These are phyloP conservation scores for Chaetops frenatus DNA, from an alignment of 2,113 vertebrate genomes.

Conservation along the genomic window DNA sequence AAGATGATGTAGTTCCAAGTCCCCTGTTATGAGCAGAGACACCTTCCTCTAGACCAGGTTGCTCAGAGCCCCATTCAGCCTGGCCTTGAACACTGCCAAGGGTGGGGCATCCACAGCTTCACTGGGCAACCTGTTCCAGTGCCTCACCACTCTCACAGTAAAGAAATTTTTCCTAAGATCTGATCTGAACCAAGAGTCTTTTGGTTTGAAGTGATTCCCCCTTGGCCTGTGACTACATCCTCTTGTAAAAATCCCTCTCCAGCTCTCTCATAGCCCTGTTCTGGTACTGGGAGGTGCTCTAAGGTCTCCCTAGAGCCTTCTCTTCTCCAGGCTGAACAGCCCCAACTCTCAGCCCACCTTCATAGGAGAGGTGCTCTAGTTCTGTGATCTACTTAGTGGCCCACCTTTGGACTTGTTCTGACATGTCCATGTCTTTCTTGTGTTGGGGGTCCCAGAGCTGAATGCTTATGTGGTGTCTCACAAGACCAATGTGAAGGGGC, in stretches of 20 bases:
- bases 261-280: accelerated
- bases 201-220: background rate
- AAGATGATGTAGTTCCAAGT: background rate
- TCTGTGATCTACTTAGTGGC: background rate
- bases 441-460: background rate
- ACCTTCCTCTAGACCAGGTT: background rate
- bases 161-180: background rate
- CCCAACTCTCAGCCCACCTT: background rate
- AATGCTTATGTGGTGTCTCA: background rate
- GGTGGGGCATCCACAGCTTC: background rate
- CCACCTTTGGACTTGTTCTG: background rate
- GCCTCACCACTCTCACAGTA: background rate
- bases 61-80: background rate
- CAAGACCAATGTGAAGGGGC: background rate
- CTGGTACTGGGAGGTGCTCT: background rate
- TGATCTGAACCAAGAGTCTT: background rate
- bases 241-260: background rate
- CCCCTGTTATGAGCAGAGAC: background rate
- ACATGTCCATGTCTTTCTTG: background rate
- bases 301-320: background rate
- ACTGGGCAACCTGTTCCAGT: background rate
- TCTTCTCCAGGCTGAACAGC: background rate
- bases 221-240: background rate
- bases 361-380: background rate
- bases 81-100: background rate